Base-by-base conservation (phyloP, 2,888 invertebrate species). In the Rugalucina vietnamica region DNA sequence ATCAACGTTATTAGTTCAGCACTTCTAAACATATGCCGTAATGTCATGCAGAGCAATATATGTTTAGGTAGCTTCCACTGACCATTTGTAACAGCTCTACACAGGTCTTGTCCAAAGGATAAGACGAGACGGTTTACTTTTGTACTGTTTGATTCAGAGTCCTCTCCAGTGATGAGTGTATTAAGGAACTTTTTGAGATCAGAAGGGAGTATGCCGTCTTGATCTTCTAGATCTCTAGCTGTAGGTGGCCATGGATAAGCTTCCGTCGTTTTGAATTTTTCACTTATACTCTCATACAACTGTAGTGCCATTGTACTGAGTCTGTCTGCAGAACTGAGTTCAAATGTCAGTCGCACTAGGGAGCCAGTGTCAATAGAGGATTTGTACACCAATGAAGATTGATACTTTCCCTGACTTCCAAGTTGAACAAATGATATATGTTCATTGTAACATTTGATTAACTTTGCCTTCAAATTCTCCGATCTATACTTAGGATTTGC, bases 21-120 rank as follows among this genome's bases (percentile, higher is more conserved):
- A 76, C 77, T 86, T 32, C 85, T 24, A 39, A 80, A 82, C n/a
- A 82, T 27, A 39, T 85, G 79, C 18, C 74, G 73, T 21, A 87
- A n/a, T 34, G 85, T 70, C 83, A 83, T 81, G 60, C 79, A 43
- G n/a, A 87, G n/a, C 5, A 84, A 37, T 4, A 84, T 73, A 39
- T 83, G 78, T 49, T 82, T 84, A 36, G 79, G 79, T 1, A 79
- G 36, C 39, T 82, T 81, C 82, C 79, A 80, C 29, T 71, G n/a
- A 14, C 81, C 81, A 72, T 76, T 73, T 27, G 78, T 84, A 24
- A 54, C 86, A 32, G 84, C 84, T 29, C 82, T 54, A 43, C 84
- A 84, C 14, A 84, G 75, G 37, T 79, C 79, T 70, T 84, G 82
- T 0, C 81, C 84, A 50, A 86, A 65, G 1, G 79, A 79, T 8